These are phyloP conservation scores for Diachasmimorpha longicaudata DNA, from an alignment of 1,140 invertebrate genomes.

Conservation along the genomic window DNA sequence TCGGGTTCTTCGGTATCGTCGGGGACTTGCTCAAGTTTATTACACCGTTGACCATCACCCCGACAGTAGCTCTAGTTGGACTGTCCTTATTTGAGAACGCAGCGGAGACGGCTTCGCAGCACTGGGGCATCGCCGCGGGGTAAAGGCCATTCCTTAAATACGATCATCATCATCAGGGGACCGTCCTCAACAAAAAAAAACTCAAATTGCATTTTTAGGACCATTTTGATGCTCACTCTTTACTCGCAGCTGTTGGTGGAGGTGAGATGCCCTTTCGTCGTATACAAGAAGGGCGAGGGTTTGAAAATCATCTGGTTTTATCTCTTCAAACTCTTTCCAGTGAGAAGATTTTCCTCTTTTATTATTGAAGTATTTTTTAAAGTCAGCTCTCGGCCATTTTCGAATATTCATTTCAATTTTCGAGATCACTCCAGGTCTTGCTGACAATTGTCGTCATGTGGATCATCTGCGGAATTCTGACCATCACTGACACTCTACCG, in stretches of 20 bases:
- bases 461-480: slow-evolving; percentile 78
- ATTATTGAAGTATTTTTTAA: neutral
- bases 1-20: slow-evolving; percentile 76
- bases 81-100: slow-evolving; percentile 81
- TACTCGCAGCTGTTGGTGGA: slow-evolving; percentile 83
- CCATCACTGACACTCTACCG: slow-evolving; percentile 70
- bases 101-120: slow-evolving; percentile 74
- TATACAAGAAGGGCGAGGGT: slow-evolving; percentile 68
- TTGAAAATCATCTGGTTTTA: slow-evolving; percentile 70
- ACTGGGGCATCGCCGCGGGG: slow-evolving; percentile 83
- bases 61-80: slow-evolving; percentile 81
- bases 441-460: slow-evolving; percentile 83
- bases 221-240: slow-evolving; percentile 78
- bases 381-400: neutral
- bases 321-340: slow-evolving; percentile 83
- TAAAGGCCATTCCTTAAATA: slow-evolving; percentile 53
- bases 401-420: too few species aligned
- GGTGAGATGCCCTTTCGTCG: slow-evolving; percentile 70
- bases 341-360: slow-evolving; percentile 52
- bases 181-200: neutral
- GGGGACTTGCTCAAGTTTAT: slow-evolving; percentile 76
- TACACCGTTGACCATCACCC: slow-evolving; percentile 81
- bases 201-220: slow-evolving; percentile 66
- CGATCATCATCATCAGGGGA: too few species aligned
- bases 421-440: slow-evolving; percentile 68